A percentile compares a stretch with the other conserved stretches of the same genome.
Conservation (phyloP, 1,140 invertebrate genomes). For the Apis laboriosa region DNA sequence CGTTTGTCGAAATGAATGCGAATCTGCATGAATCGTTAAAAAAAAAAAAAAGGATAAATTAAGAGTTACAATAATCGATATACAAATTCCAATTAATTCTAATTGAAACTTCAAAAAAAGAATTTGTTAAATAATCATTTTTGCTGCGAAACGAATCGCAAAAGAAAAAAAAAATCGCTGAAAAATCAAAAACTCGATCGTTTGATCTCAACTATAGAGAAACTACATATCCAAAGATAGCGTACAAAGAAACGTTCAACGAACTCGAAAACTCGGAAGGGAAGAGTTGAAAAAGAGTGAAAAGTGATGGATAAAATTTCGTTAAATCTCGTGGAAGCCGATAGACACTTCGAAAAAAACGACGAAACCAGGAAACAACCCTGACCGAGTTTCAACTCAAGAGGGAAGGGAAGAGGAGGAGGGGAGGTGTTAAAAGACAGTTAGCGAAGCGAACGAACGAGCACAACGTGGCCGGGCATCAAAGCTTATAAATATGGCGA, state of each 20-base stretch:
- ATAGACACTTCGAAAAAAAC: neutral
- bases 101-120: too few relatives aligned
- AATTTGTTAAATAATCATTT: too few relatives aligned
- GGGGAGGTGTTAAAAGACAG: conserved; percentile 8
- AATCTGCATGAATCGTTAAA: too few relatives aligned
- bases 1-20: too few relatives aligned
- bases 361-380: conserved; percentile 38
- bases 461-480: conserved; percentile 41
- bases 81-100: too few relatives aligned
- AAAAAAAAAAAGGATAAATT: too few relatives aligned
- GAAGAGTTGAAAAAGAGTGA: neutral
- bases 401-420: neutral
- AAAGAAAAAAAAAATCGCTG: too few relatives aligned
- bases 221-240: too few relatives aligned
- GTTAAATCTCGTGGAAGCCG: neutral
- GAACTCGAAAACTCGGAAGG: neutral
- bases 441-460: conserved; percentile 16
- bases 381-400: conserved; percentile 51
- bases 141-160: too few relatives aligned
- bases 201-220: too few relatives aligned
- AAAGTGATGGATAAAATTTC: neutral
- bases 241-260: neutral
- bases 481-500: conserved; percentile 44
- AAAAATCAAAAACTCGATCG: too few relatives aligned
- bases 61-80: too few relatives aligned